Conservation (phyloP, 2,113 vertebrate genomes). For the Sminthopsis crassicaudata region DNA sequence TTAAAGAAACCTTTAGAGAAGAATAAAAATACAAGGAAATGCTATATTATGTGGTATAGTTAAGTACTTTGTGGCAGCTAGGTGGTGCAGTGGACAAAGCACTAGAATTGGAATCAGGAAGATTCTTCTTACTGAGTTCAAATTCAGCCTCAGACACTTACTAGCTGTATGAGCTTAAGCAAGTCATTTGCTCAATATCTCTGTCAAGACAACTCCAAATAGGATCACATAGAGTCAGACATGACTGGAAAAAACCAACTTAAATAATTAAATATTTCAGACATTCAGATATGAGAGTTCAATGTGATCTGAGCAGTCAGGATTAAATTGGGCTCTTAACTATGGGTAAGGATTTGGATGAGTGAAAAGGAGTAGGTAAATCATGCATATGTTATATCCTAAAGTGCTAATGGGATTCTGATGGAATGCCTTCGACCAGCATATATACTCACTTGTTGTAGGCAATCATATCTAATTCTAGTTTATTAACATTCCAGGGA, state of each 20-base stretch:
- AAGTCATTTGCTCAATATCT: neutral
- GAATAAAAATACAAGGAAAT: neutral
- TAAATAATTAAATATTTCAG: neutral
- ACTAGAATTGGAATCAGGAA: neutral
- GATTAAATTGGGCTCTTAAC: neutral
- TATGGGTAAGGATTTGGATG: neutral
- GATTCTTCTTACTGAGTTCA: neutral
- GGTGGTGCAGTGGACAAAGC: neutral
- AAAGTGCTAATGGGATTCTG: neutral
- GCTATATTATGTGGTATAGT: neutral
- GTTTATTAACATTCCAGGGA: neutral
- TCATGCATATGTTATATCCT: neutral
- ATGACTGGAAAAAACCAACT: neutral
- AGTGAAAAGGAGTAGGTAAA: neutral
- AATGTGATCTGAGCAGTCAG: neutral
- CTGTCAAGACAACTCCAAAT: neutral
- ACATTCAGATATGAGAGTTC: neutral
- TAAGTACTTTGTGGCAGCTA: neutral
- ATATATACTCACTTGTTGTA: neutral
- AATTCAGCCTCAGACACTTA: neutral
- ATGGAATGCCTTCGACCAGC: neutral
- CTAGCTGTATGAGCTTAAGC: neutral
- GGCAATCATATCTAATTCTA: neutral
- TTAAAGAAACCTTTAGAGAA: neutral
- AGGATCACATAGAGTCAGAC: neutral